phyloP scores from a whole-genome alignment of 2,888 invertebrate genomes.

The Sesamia inferens region DNA sequence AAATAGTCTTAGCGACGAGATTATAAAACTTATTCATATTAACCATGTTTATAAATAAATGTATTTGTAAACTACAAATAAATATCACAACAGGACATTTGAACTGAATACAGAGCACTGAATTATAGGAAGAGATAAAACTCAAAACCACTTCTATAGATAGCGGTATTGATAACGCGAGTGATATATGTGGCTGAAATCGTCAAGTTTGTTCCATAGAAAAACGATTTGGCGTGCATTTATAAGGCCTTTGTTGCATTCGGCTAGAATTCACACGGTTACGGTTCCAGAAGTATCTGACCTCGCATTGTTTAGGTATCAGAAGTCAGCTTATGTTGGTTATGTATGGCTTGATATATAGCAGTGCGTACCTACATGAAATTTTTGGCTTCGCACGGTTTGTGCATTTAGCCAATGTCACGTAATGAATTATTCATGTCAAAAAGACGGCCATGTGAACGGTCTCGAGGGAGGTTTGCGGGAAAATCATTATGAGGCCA shows the following conservation, averaged over 20 bases:
- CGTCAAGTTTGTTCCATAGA: conserved; percentile 15
- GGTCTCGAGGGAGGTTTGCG: too few relatives aligned
- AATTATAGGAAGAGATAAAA: conserved; percentile 54
- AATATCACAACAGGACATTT: conserved; percentile 52
- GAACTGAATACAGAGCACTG: conserved; percentile 46
- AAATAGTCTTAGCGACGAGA: conserved; percentile 68
- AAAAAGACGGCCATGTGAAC: too few relatives aligned
- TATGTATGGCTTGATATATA: too few relatives aligned
- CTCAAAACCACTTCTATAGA: conserved; percentile 59
- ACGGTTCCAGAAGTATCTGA: too few relatives aligned
- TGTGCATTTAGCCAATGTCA: too few relatives aligned
- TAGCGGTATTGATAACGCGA: conserved; percentile 58
- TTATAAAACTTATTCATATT: conserved; percentile 68
- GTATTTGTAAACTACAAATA: conserved; percentile 40
- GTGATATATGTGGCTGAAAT: conserved; percentile 33
- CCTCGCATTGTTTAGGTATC: too few relatives aligned
- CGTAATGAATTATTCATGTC: too few relatives aligned
- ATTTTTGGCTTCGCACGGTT: too few relatives aligned
- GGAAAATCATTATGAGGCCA: too few relatives aligned
- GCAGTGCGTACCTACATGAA: not conserved
- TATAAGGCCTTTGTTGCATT: conserved; percentile 23
- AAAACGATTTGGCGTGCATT: conserved; percentile 23
- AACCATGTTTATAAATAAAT: conserved; percentile 58
- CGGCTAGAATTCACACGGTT: not conserved
- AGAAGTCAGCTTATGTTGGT: too few relatives aligned